phyloP scores from a whole-genome alignment of 1,140 invertebrate genomes.

The Eufriesea mexicana region DNA sequence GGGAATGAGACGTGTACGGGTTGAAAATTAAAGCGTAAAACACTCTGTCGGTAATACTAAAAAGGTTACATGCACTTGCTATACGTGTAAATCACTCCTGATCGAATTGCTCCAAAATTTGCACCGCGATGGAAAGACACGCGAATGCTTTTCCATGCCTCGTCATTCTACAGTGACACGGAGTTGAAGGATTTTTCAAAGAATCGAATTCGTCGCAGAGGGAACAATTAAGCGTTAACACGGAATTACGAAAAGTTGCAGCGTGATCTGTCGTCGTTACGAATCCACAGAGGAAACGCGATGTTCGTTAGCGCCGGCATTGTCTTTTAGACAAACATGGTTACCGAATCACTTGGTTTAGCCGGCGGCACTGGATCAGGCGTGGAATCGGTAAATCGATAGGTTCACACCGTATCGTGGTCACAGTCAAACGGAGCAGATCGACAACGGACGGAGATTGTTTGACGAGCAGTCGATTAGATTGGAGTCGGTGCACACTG shows the following conservation, averaged over 20 bases:
- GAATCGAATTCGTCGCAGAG: not conserved
- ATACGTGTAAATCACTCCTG: no score
- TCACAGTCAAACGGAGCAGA: slow-evolving; percentile 51
- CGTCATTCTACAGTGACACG: no score
- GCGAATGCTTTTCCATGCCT: no score
- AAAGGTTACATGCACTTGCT: no score
- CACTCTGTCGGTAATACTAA: no score
- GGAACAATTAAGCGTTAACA: not conserved
- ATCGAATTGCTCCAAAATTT: no score
- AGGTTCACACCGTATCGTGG: slow-evolving; percentile 44
- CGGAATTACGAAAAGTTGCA: not conserved
- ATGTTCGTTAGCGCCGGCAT: slow-evolving; percentile 20
- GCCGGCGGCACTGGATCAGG: slow-evolving; percentile 17
- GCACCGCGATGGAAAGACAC: no score
- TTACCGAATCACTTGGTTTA: slow-evolving; percentile 17
- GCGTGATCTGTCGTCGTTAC: not conserved
- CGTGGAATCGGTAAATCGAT: slow-evolving; percentile 54
- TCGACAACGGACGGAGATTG: slow-evolving; percentile 60
- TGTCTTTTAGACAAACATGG: slow-evolving; percentile 28
- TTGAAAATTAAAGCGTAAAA: no score
- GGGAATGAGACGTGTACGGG: no score
- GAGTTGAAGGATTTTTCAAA: not conserved
- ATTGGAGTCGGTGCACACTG: slow-evolving; percentile 37
- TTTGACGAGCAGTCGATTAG: slow-evolving; percentile 63
- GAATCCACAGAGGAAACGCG: not conserved